phyloP scores from a whole-genome alignment of 2,797 vertebrate genomes.

The Poecilia gillii region DNA sequence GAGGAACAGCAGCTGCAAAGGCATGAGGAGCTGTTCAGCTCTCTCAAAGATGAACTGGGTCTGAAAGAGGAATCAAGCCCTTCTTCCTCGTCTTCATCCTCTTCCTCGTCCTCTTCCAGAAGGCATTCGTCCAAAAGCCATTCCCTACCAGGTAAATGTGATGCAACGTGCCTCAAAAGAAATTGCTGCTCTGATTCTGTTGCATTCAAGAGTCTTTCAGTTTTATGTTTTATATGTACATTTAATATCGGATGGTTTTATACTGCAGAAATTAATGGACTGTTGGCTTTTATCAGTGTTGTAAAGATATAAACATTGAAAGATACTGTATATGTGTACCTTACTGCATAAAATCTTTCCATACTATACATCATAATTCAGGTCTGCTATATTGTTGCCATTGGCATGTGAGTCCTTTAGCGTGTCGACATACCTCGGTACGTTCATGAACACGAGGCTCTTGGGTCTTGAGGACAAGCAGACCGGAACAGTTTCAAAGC shows the following conservation, averaged over 20 bases:
- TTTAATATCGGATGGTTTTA: background rate
- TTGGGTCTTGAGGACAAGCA: background rate
- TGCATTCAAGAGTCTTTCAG: background rate
- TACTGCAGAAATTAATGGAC: background rate
- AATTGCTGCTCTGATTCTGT: background rate
- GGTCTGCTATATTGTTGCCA: background rate
- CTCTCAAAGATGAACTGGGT: conserved; percentile 86
- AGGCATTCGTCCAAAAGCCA: conserved; percentile 66
- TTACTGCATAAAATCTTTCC: background rate
- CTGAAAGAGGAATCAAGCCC: conserved; percentile 88
- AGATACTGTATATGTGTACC: background rate
- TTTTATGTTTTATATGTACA: background rate
- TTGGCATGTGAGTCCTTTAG: background rate
- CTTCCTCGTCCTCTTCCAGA: conserved; percentile 76
- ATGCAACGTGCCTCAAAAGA: background rate
- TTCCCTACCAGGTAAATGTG: conserved; percentile 61
- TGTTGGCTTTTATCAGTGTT: background rate
- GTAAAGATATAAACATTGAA: background rate
- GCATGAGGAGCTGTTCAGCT: conserved; percentile 88
- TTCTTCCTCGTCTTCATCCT: conserved; percentile 77
- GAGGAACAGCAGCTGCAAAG: conserved; percentile 87
- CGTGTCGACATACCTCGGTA: background rate
- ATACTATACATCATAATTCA: background rate
- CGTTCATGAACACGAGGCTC: background rate
- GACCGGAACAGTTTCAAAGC: background rate